Conservation (phyloP, 2,888 invertebrate genomes). For the Epiblema foenella region DNA sequence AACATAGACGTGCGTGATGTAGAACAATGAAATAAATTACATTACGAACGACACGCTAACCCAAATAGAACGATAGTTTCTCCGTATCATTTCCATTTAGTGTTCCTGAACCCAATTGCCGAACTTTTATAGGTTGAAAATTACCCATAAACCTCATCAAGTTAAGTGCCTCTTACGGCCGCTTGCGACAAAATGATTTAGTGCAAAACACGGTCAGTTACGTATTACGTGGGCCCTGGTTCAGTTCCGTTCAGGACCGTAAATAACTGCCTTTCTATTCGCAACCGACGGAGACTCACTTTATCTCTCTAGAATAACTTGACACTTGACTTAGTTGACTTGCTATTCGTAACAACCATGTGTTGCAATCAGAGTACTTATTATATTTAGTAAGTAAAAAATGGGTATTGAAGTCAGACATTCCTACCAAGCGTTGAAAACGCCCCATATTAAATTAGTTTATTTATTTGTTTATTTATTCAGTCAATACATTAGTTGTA, state of each 20-base stretch:
- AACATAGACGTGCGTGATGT: neutral
- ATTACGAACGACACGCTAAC: constrained; percentile 27
- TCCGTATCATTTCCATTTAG: constrained; percentile 13
- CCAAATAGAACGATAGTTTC: constrained; percentile 1
- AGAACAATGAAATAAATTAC: neutral
- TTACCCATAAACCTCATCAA: constrained; percentile 38
- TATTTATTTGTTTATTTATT: too few species aligned
- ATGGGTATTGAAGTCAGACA: too few species aligned
- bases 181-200: constrained; percentile 34
- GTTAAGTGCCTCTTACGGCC: constrained; percentile 32
- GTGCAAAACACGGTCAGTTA: constrained; percentile 32
- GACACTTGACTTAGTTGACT: too few species aligned
- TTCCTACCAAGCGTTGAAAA: too few species aligned
- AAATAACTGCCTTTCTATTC: constrained; percentile 57
- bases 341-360: too few species aligned
- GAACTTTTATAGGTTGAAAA: constrained; percentile 31
- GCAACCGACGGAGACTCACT: neutral
- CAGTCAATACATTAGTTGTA: too few species aligned
- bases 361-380: too few species aligned
- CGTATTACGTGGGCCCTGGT: constrained; percentile 35
- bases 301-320: neutral
- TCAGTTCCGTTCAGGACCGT: constrained; percentile 52
- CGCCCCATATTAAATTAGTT: too few species aligned
- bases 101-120: constrained; percentile 21
- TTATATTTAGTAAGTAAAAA: too few species aligned